Evolutionary conservation across 2,797 vertebrate genomes (phyloP).

Genomic region (Petrocephalus sullivani): DNA sequence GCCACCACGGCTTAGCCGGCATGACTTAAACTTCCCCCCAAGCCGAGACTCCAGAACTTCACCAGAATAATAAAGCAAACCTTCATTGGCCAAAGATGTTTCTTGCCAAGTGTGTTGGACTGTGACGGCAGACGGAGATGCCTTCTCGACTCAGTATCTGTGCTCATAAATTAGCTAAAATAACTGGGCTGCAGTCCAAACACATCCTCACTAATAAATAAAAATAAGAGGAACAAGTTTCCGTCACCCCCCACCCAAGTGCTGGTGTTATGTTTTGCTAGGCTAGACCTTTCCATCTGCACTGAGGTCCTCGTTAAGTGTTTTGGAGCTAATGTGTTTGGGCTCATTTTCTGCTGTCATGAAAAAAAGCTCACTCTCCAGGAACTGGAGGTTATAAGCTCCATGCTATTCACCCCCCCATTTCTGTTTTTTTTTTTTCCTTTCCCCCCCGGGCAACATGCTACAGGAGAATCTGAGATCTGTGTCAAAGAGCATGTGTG

Average conservation of each 20-base stretch:
- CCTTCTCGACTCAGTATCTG: neutral
- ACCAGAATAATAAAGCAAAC: neutral
- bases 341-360: neutral
- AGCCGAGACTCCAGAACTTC: neutral
- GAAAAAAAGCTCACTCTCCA: neutral
- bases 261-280: neutral
- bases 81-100: neutral
- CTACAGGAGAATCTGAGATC: neutral
- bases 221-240: neutral
- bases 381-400: neutral
- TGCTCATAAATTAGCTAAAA: neutral
- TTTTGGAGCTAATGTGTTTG: neutral
- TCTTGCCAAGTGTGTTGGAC: neutral
- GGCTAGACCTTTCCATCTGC: neutral
- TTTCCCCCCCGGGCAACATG: neutral
- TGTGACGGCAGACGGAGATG: neutral
- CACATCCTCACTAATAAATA: slow-evolving; percentile 1
- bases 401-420: neutral
- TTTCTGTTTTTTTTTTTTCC: neutral
- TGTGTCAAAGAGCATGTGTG: neutral
- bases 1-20: neutral
- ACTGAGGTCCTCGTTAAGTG: neutral
- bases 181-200: neutral
- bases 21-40: neutral
- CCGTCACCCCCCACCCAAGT: neutral